Evolutionary conservation across 2,113 vertebrate species (phyloP), one percentile per base, ranked within the genome.

Genomic region (Hoplias malabaricus): DNA sequence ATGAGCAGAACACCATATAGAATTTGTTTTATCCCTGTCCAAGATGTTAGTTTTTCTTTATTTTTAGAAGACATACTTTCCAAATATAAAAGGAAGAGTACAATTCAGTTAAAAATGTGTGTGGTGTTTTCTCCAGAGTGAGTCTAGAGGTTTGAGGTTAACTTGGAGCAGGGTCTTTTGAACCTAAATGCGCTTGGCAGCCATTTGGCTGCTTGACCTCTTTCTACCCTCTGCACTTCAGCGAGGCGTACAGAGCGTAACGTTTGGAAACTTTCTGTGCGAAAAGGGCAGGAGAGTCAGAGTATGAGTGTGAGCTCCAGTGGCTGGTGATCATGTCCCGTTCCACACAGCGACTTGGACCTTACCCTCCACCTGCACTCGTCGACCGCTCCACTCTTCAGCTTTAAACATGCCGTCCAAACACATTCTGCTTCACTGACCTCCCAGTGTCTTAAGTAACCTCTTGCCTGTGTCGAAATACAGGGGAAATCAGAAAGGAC

Each of bases 331-430:
- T 90, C 77, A 88, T 90, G 91, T 88, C 84, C 85, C 83, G 95
- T 96, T 96, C 96, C 95, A 92, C 92, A 94, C 89, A 74, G 75
- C 93, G 90, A 91, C 79, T 90, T 85, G 95, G 94, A 98, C 96
- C 93, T 97, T 98, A 95, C 77, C 88, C 92, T 69, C 73, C 43
- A 13, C 19, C 48, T 88, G 87, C 83, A 79, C 85, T 85, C 84
- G 62, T 73, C 78, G 57, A 73, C 84, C 46, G 50, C 79, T 83
- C 73, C 81, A 42, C 69, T 31, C 43, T 70, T 34, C 72, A 42
- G 42, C 48, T 78, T 42, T 48, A 70, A 27, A 46, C 11, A 23
- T 27, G 33, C 23, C 42, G n/a, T 57, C 42, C 33, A 70, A 54
- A 69, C 62, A 46, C 8, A 13, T 61, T 34, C 12, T 40, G 40